Evolutionary conservation across 2,797 vertebrate species (phyloP).

Genomic region (Macroramphosus scolopax): DNA sequence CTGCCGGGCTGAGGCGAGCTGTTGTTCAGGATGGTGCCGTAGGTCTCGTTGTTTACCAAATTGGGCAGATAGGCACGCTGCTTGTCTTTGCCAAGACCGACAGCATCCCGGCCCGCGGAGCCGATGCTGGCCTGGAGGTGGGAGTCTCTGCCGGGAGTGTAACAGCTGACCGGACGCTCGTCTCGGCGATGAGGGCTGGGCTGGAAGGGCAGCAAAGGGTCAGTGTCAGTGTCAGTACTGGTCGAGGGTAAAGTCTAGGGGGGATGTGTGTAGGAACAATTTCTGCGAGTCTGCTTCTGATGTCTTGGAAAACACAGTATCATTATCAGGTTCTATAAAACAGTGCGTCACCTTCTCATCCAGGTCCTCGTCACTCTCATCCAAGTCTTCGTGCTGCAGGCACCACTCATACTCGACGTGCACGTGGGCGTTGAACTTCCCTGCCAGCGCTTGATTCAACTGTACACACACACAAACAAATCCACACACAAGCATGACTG

Average conservation of each 20-base stretch:
- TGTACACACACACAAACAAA: slow-evolving; percentile 55
- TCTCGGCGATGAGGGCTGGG: slow-evolving; percentile 94
- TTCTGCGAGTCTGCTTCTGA: too few species aligned
- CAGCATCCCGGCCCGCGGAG: slow-evolving; percentile 78
- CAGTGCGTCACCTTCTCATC: slow-evolving; percentile 94
- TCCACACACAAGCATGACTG: too few species aligned
- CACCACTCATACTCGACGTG: slow-evolving; percentile 99
- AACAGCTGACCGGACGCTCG: slow-evolving; percentile 95
- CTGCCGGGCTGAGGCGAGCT: slow-evolving; percentile 69
- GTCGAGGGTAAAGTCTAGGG: too few species aligned
- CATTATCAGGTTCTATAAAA: too few species aligned
- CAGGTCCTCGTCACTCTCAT: slow-evolving; percentile 96
- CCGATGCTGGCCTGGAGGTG: slow-evolving; percentile 77
- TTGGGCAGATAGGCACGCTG: slow-evolving; percentile 87
- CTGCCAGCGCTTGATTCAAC: slow-evolving; percentile 91
- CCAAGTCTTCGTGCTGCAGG: slow-evolving; percentile 92
- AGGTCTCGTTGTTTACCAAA: slow-evolving; percentile 96
- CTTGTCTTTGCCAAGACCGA: slow-evolving; percentile 85
- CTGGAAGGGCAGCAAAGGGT: slow-evolving; percentile 61
- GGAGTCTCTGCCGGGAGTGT: slow-evolving; percentile 79
- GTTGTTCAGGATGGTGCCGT: slow-evolving; percentile 88
- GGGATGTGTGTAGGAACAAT: too few species aligned
- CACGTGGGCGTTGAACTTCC: slow-evolving; percentile 94
- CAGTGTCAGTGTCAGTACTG: too few species aligned
- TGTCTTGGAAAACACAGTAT: too few species aligned